Conservation (phyloP, 2,797 vertebrate species). For the Periophthalmus magnuspinnatus region DNA sequence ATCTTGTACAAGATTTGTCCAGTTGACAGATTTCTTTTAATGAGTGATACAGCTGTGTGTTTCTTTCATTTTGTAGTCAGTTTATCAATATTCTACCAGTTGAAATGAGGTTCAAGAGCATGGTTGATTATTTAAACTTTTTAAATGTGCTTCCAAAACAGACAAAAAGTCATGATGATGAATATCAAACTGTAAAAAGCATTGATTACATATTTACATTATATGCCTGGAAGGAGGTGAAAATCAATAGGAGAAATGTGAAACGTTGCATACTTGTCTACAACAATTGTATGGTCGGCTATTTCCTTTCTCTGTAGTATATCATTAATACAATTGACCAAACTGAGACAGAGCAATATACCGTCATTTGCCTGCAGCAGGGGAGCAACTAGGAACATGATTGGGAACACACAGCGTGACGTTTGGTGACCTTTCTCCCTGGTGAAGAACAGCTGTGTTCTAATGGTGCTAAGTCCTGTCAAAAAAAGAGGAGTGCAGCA, state of each 20-base stretch:
- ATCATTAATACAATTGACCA: slow-evolving; percentile 27
- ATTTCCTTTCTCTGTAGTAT: slow-evolving; percentile 10
- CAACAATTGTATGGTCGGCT: not conserved
- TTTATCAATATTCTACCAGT: not conserved
- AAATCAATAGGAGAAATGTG: not conserved
- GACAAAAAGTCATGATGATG: not conserved
- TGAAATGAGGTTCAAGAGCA: not conserved
- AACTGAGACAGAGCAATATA: slow-evolving; percentile 5
- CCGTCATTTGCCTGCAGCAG: slow-evolving; percentile 14
- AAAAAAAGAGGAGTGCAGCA: slow-evolving; percentile 19
- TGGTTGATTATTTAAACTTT: not conserved
- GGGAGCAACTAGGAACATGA: slow-evolving; percentile 25
- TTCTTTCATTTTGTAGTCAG: not conserved
- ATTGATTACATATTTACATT: not conserved
- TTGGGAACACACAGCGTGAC: slow-evolving; percentile 31
- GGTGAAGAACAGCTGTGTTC: slow-evolving; percentile 45
- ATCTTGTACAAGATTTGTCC: no score
- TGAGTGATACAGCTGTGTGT: no score
- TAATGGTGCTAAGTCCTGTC: slow-evolving; percentile 25
- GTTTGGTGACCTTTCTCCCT: slow-evolving; percentile 43
- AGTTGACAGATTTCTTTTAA: no score
- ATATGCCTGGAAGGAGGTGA: not conserved
- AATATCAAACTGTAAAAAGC: not conserved
- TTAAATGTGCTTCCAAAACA: not conserved
- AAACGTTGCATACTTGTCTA: not conserved